Base-by-base conservation (phyloP, 1,140 invertebrate species). In the Augochlora pura region DNA sequence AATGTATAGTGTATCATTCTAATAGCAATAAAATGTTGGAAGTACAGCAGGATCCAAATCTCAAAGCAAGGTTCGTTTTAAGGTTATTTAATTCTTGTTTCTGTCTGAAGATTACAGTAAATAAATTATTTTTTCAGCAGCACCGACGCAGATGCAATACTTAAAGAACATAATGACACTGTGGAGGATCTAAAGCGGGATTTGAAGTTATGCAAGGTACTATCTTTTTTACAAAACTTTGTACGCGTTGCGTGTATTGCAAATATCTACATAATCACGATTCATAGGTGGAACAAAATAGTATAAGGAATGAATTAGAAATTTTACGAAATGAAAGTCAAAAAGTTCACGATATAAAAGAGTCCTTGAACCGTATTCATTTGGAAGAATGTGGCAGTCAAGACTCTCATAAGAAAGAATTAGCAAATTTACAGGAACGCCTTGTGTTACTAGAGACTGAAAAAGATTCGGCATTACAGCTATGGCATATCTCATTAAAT, bases 401-500 rank as follows among this genome's bases (percentile, higher is more conserved):
- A 9, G 71, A 86, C 66, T 12, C 42, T 0, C 65, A 86, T 32
- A 66, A 86, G 10, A 82, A 89, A n/a, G 90, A 92, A 64, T 25
- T 91, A n/a, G 63, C 46, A 1, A 92, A 91, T 88, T 82, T 93
- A 38, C 89, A 93, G 65, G 91, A 93, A 71, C 87, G 88, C 16
- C 83, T 93, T 1, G 32, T 68, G 0, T 70, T 90, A 0, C 70
- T 93, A 54, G 90, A 92, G 80, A 88, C 89, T 92, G 95, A 95
- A 89, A 94, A 94, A 81, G 94, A 95, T 60, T 94, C 94, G 0
- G 88, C 94, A 14, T 91, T 93, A 63, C 93, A 94, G n/a, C 76
- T 95, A 42, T 95, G 94, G 94, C 94, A 94, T 87, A 94, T 94
- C 52, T 93, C 94, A 5, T 91, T 95, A 73, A 94, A 94, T 89